Evolutionary conservation across 2,797 vertebrate genomes (phyloP), one percentile per base, ranked within the genome.

Genomic region (Eulemur albifrons): DNA sequence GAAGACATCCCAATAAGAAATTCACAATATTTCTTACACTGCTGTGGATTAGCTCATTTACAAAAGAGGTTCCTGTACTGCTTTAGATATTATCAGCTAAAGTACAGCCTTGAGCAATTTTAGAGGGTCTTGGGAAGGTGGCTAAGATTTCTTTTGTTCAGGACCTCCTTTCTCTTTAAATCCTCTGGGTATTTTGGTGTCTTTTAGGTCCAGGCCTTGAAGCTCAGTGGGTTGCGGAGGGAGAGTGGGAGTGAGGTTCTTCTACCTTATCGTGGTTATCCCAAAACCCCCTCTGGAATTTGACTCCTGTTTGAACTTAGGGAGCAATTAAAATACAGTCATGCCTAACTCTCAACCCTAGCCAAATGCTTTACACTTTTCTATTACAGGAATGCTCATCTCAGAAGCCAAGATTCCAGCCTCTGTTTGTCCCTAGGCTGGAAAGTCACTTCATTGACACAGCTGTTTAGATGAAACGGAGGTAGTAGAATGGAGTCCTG

Each of bases 221-320:
- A 90, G 59, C 11, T 61, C 7, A 0, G 3, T 67, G 14, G 4
- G 35, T 8, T 48, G 25, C 9, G 70, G 4, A 77, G 7, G n/a
- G 17, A 86, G 65, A 8, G 1, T 8, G 40, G 30, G 5, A 73
- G 21, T 27, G n/a, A 80, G 54, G 7, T 38, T 65, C 20, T 48
- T 76, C 35, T 38, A 45, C 23, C 1, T 88, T 54, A 43, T 50
- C 15, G 10, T 17, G 40, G 45, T 65, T 81, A 67, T 38, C 32
- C n/a, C 32, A 30, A 79, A 90, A 3, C 5, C 43, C 32, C 7
- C 30, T 65, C 69, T 63, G 63, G 43, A 95, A 65, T 96, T 50
- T 93, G 92, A 95, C 69, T 85, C 15, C 52, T 85, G 10, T 84
- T 77, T 20, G 35, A 97, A 91, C 59, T 92, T 73, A 85, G 61